Evolutionary conservation across 1,140 invertebrate species (phyloP).

Genomic region (Mesaphorura yosii): DNA sequence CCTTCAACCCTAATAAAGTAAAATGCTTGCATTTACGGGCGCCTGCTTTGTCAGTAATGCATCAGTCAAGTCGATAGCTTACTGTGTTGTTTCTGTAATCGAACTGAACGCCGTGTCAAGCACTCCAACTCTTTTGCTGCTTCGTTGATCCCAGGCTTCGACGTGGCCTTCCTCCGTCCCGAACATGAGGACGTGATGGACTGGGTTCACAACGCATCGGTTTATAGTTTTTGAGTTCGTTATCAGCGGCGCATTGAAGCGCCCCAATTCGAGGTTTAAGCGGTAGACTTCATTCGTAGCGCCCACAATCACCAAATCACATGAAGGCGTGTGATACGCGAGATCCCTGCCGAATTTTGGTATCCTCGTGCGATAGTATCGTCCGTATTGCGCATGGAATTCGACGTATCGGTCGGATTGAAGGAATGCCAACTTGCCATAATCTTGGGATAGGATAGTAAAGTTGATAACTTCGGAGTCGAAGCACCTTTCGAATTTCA

Average conservation of each 20-base stretch:
- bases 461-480: conserved; percentile 89
- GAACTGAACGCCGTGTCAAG: conserved; percentile 75
- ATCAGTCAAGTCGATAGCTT: no score
- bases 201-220: conserved; percentile 73
- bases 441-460: conserved; percentile 78
- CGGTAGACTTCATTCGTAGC: conserved; percentile 79
- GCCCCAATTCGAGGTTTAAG: conserved; percentile 88
- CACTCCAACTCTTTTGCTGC: conserved; percentile 56
- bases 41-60: no score
- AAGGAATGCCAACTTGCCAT: conserved; percentile 63
- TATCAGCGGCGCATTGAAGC: conserved; percentile 74
- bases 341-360: conserved; percentile 93
- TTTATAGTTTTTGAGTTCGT: conserved; percentile 68
- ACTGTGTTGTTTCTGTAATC: conserved; percentile 48
- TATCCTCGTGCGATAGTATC: conserved; percentile 80
- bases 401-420: conserved; percentile 68
- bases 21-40: no score
- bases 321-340: conserved; percentile 75
- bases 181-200: conserved; percentile 72
- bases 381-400: conserved; percentile 83
- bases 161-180: conserved; percentile 86
- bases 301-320: conserved; percentile 86
- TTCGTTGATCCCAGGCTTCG: conserved; percentile 91
- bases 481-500: conserved; percentile 97
- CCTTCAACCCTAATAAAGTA: conserved; percentile 46